Evolutionary conservation across 2,797 vertebrate species (phyloP).

Genomic region (Acropternis orthonyx): DNA sequence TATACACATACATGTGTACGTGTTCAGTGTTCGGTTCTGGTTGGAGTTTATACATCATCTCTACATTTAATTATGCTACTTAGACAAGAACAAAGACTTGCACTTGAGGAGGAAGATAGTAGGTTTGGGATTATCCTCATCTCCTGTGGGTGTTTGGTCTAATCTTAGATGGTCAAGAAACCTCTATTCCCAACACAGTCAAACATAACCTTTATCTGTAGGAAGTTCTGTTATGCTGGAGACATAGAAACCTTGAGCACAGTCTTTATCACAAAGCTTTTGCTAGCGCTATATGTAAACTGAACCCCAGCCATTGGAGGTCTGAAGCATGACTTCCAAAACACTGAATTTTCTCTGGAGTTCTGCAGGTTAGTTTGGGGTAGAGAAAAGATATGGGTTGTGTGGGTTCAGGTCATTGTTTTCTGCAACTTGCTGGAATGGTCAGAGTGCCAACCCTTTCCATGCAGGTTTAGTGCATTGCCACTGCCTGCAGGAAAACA

Average conservation of each 20-base stretch:
- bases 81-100: neutral
- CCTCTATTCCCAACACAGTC: neutral
- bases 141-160: neutral
- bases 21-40: neutral
- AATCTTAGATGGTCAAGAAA: conserved; percentile 33
- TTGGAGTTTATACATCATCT: neutral
- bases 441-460: neutral
- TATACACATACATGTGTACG: neutral
- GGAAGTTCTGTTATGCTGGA: neutral
- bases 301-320: neutral
- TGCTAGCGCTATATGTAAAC: neutral
- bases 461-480: neutral
- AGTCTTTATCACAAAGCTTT: neutral
- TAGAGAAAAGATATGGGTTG: neutral
- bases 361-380: neutral
- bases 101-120: neutral
- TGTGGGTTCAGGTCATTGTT: neutral
- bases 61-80: neutral
- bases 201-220: neutral
- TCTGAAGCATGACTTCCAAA: neutral
- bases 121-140: neutral
- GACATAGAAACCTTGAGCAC: neutral
- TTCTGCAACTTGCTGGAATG: neutral
- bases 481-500: neutral
- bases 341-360: neutral